phyloP scores from a whole-genome alignment of 1,140 invertebrate species.

The Musca domestica region DNA sequence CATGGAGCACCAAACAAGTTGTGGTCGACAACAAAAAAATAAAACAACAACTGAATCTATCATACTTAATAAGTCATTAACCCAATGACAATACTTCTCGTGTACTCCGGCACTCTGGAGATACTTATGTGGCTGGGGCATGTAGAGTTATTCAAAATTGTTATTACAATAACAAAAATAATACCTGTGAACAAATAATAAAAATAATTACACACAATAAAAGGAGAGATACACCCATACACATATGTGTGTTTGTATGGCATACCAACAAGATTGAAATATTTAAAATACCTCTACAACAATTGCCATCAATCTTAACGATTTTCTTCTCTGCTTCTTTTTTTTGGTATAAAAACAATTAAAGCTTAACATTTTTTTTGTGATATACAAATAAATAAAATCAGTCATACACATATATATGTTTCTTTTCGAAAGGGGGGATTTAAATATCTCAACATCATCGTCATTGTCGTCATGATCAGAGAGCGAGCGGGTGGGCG shows the following conservation, averaged over 20 bases:
- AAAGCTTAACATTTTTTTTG: not conserved
- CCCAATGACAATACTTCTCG: not conserved
- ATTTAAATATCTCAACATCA: too few relatives aligned
- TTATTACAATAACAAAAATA: too few relatives aligned
- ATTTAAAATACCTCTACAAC: constrained; percentile 6
- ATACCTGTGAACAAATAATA: constrained; percentile 2
- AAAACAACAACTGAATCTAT: not conserved
- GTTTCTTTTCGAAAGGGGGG: too few relatives aligned
- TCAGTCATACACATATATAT: too few relatives aligned
- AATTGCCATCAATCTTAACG: constrained; percentile 19
- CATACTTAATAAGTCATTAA: constrained; percentile 13
- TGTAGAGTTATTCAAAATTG: too few relatives aligned
- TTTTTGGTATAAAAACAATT: constrained; percentile 8
- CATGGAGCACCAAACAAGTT: too few relatives aligned
- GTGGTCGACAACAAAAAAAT: not conserved
- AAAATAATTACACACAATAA: not conserved
- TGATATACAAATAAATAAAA: too few relatives aligned
- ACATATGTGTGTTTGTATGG: not conserved
- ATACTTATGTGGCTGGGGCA: too few relatives aligned
- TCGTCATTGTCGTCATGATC: too few relatives aligned
- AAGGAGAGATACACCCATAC: not conserved
- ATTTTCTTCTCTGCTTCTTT: not conserved
- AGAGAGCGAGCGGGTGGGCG: too few relatives aligned
- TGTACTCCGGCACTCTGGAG: too few relatives aligned
- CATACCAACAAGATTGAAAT: not conserved